phyloP scores from a whole-genome alignment of 2,888 invertebrate genomes.

The Clostera curtula region DNA sequence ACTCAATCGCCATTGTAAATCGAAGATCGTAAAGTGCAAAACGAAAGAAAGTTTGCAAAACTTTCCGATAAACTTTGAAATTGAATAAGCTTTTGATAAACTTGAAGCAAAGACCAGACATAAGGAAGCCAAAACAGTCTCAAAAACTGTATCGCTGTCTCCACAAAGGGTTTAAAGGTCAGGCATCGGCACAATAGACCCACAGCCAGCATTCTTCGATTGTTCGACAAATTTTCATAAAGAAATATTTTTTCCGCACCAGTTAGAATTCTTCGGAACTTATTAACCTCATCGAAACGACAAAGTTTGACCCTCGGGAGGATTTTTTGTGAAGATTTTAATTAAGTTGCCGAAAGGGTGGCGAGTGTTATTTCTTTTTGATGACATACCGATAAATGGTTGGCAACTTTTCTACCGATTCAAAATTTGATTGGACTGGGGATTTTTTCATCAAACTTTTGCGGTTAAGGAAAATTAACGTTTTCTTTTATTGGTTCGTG shows the following conservation, averaged over 20 bases:
- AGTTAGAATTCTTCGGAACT: constrained; percentile 16
- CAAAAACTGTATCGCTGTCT: constrained; percentile 6
- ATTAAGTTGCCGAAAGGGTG: constrained; percentile 62
- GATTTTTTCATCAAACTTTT: constrained; percentile 12
- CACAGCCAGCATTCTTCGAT: constrained; percentile 14
- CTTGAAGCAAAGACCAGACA: not conserved
- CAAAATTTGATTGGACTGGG: constrained; percentile 41
- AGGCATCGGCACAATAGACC: constrained; percentile 13
- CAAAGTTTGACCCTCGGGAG: constrained; percentile 11
- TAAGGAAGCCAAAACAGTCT: constrained; percentile 10
- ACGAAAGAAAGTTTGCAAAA: too few species aligned
- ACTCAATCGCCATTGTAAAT: too few species aligned
- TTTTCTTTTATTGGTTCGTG: not conserved
- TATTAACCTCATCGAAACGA: constrained; percentile 23
- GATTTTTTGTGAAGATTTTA: constrained; percentile 39
- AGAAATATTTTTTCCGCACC: constrained; percentile 16
- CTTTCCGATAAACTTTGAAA: too few species aligned
- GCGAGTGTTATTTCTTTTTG: constrained; percentile 63
- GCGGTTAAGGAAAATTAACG: not conserved
- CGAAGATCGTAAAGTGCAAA: too few species aligned
- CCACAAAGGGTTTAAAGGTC: constrained; percentile 17
- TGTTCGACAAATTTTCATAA: constrained; percentile 20
- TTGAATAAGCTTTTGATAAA: too few species aligned
- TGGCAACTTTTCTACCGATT: constrained; percentile 48
- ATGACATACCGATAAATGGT: constrained; percentile 68